Percentiles rank a stretch among this genome's conserved stretches.
Evolutionary conservation across 2,113 vertebrate genomes (phyloP).

Genomic region (Eudorcas thomsonii): DNA sequence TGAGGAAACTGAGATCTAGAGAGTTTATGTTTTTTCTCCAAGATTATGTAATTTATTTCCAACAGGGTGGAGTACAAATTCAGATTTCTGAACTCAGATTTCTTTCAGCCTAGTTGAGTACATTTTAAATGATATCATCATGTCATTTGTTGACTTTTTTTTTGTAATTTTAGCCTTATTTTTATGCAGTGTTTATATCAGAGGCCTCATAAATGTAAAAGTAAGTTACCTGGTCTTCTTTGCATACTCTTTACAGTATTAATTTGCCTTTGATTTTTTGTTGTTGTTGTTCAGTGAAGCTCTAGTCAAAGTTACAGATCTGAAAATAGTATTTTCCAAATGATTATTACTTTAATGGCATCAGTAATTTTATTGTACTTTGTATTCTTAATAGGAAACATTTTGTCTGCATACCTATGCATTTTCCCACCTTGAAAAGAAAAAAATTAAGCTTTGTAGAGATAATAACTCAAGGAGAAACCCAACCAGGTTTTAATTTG

Average conservation of each 20-base stretch:
- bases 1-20: not conserved
- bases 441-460: slow-evolving; percentile 47
- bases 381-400: slow-evolving; percentile 2
- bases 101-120: not conserved
- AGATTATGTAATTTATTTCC: not conserved
- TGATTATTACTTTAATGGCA: not conserved
- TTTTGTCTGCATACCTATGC: not conserved
- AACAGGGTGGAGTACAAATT: not conserved
- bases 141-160: not conserved
- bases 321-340: not conserved
- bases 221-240: not conserved
- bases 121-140: not conserved
- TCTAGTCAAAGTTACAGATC: not conserved
- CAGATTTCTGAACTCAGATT: slow-evolving; percentile 10
- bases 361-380: not conserved
- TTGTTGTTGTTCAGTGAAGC: not conserved
- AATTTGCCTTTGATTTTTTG: not conserved
- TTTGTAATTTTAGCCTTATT: not conserved
- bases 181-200: not conserved
- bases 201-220: not conserved
- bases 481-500: slow-evolving; percentile 73
- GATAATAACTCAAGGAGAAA: slow-evolving; percentile 71
- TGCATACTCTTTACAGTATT: not conserved
- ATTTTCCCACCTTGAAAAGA: slow-evolving; percentile 45
- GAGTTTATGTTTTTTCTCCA: slow-evolving; percentile 5